phyloP scores from a whole-genome alignment of 1,140 invertebrate species.

The Micrasema minimum region DNA sequence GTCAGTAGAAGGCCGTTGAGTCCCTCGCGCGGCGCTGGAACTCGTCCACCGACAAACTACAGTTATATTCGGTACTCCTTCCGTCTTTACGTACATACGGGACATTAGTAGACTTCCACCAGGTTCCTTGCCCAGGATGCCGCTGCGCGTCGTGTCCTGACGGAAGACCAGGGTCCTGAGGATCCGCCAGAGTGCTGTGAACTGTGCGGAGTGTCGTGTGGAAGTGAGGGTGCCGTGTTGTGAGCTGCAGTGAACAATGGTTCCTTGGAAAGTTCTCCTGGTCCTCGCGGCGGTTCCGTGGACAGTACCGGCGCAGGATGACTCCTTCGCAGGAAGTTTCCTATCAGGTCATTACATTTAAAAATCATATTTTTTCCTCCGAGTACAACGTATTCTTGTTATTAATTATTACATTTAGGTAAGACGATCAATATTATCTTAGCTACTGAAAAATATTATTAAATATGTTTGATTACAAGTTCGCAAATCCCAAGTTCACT shows the following conservation, averaged over 20 bases:
- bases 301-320: constrained; percentile 70
- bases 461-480: too few species aligned
- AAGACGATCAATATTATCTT: too few species aligned
- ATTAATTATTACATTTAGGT: too few species aligned
- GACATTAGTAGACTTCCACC: not conserved
- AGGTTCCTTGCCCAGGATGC: not conserved
- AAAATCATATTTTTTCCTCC: not conserved
- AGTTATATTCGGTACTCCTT: constrained; percentile 27
- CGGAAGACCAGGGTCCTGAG: not conserved
- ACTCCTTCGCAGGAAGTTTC: constrained; percentile 81
- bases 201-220: not conserved
- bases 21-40: not conserved
- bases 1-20: not conserved
- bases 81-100: constrained; percentile 13
- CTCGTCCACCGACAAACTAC: not conserved
- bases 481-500: too few species aligned
- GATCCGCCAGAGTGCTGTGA: not conserved
- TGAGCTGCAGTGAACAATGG: constrained; percentile 31
- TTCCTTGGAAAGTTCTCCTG: constrained; percentile 49
- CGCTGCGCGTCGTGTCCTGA: not conserved
- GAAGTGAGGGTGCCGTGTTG: constrained; percentile 4
- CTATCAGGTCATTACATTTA: constrained; percentile 78
- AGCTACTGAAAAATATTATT: too few species aligned
- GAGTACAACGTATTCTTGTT: too few species aligned
- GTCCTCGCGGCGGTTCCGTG: constrained; percentile 50